A percentile compares a stretch with the other conserved stretches of the same genome.
phyloP scores from a whole-genome alignment of 2,113 vertebrate genomes.

The Varanus salvator region DNA sequence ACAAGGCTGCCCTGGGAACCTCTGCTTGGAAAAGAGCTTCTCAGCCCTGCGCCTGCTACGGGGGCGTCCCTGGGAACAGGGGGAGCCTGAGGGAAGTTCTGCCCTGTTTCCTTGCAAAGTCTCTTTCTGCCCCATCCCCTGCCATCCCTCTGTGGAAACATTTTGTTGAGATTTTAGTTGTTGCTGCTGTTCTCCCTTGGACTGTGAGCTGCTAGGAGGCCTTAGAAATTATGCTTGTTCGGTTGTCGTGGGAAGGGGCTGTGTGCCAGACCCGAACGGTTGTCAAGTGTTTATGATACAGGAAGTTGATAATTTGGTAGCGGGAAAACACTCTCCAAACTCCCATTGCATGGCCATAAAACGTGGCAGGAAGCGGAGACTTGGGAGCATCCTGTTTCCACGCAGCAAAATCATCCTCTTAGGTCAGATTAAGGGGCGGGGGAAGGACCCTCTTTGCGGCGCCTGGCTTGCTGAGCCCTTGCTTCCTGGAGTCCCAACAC shows the following conservation, averaged over 20 bases:
- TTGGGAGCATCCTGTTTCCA: constrained; percentile 25
- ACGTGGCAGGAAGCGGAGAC: constrained; percentile 37
- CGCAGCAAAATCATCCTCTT: constrained; percentile 15
- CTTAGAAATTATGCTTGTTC: constrained; percentile 47
- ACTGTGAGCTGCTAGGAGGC: constrained; percentile 40
- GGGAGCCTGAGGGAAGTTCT: neutral
- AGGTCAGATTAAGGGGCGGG: neutral
- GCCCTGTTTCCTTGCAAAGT: neutral
- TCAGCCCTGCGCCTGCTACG: neutral
- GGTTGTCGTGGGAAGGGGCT: constrained; percentile 35
- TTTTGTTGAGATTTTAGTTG: neutral
- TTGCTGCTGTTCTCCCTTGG: constrained; percentile 43
- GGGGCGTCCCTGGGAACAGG: too few species aligned
- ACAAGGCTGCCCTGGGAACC: too few species aligned
- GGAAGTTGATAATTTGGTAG: constrained; percentile 62
- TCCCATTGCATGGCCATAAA: constrained; percentile 43
- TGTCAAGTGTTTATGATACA: constrained; percentile 65
- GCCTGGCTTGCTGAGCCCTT: constrained; percentile 34
- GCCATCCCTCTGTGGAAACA: too few species aligned
- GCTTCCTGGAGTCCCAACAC: neutral
- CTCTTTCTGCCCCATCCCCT: constrained; percentile 27
- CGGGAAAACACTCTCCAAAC: constrained; percentile 24
- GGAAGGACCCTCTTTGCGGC: neutral
- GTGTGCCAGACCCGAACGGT: constrained; percentile 19
- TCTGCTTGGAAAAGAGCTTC: too few species aligned